Percentiles rank a stretch among this genome's conserved stretches.
These are phyloP conservation scores for Oreochromis grahami DNA, from an alignment of 2,797 vertebrate genomes.

Conservation along the genomic window DNA sequence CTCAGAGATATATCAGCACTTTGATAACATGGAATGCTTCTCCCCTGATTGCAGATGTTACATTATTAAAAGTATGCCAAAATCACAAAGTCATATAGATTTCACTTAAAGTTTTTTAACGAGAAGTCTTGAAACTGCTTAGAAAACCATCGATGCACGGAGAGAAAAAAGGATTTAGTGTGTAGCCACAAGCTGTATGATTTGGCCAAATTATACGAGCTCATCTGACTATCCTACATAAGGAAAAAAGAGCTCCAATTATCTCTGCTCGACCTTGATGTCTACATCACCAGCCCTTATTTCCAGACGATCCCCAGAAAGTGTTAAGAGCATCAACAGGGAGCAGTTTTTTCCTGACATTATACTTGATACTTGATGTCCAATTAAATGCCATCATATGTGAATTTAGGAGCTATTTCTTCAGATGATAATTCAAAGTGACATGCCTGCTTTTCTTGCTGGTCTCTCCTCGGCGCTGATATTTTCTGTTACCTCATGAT, in stretches of 20 bases:
- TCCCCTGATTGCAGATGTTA: background rate
- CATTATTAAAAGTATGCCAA: background rate
- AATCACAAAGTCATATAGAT: background rate
- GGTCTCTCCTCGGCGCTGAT: background rate
- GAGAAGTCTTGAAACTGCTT: background rate
- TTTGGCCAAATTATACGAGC: background rate
- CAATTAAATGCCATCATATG: background rate
- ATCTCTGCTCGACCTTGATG: background rate
- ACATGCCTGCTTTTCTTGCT: background rate
- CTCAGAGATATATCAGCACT: background rate
- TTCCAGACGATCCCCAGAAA: background rate
- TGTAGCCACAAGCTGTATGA: background rate
- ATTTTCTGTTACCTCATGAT: constrained; percentile 5
- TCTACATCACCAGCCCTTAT: background rate
- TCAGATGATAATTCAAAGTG: background rate
- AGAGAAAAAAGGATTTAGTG: background rate
- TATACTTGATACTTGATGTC: background rate
- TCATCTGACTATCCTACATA: background rate
- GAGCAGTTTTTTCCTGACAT: background rate
- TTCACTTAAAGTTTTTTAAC: background rate
- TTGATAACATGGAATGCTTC: background rate
- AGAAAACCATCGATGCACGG: background rate
- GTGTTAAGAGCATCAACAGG: background rate
- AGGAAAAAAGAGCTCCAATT: background rate
- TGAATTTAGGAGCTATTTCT: background rate